A percentile compares a stretch with the other conserved stretches of the same genome.
Conservation (phyloP, 2,888 invertebrate species). For the Callinectes sapidus region DNA sequence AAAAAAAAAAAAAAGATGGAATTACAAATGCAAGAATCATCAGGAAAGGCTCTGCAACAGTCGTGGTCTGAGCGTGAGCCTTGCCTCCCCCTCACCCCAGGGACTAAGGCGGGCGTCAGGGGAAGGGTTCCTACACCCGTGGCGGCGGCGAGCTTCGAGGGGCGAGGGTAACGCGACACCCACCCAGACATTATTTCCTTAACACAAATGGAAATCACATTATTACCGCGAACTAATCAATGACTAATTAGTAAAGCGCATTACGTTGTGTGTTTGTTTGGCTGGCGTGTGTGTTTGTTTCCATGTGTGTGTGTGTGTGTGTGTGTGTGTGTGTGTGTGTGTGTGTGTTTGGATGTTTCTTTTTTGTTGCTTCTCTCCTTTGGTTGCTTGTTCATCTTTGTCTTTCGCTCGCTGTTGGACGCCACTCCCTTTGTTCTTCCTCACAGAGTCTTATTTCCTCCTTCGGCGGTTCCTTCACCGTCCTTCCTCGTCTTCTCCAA, state of each 20-base stretch:
- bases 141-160: not conserved
- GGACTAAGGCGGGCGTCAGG: not conserved
- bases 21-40: not conserved
- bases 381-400: too few relatives aligned
- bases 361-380: not conserved
- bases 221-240: not conserved
- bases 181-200: not conserved
- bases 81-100: not conserved
- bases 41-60: not conserved
- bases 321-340: slow-evolving; percentile 1
- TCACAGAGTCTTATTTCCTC: too few relatives aligned
- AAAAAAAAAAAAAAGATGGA: not conserved
- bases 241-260: not conserved
- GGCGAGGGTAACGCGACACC: not conserved
- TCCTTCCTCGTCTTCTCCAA: too few relatives aligned
- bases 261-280: not conserved
- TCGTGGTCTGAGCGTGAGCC: not conserved
- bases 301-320: not conserved
- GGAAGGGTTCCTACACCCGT: not conserved
- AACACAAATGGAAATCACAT: not conserved
- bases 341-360: not conserved
- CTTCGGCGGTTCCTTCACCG: too few relatives aligned
- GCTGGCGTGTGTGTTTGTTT: not conserved
- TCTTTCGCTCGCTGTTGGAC: too few relatives aligned
- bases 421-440: too few relatives aligned